Conservation (phyloP, 2,888 invertebrate genomes). For the Leptinotarsa juncta region DNA sequence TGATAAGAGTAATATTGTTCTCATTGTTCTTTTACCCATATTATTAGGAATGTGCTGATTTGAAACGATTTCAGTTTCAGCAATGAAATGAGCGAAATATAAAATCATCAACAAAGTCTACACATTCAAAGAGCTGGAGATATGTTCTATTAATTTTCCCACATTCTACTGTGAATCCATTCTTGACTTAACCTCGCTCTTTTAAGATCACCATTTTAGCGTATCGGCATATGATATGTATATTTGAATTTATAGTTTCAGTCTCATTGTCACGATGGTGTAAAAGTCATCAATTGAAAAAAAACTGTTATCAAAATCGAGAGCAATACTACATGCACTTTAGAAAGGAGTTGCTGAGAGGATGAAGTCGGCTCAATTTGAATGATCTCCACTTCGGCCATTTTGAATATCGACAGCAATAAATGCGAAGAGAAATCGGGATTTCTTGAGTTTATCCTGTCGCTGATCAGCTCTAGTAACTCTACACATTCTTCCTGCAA, state of each 20-base stretch:
- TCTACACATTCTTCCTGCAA: conserved; percentile 87
- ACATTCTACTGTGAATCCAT: too few species aligned
- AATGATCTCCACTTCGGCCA: conserved; percentile 90
- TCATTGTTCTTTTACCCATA: too few species aligned
- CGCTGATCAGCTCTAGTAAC: conserved; percentile 82
- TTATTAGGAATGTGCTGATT: too few species aligned
- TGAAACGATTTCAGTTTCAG: too few species aligned
- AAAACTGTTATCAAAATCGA: conserved; percentile 47
- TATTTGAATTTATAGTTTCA: conserved; percentile 43
- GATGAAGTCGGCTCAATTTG: conserved; percentile 77
- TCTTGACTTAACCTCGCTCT: background rate
- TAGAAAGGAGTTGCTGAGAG: conserved; percentile 40
- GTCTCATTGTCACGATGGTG: conserved; percentile 62
- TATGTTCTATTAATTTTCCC: too few species aligned
- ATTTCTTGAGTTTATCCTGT: conserved; percentile 86
- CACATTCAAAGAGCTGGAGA: too few species aligned
- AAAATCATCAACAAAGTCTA: too few species aligned
- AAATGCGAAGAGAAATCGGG: conserved; percentile 88
- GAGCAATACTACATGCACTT: conserved; percentile 46
- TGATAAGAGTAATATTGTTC: too few species aligned
- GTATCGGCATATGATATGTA: conserved; percentile 47
- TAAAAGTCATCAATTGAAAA: conserved; percentile 39
- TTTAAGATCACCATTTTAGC: conserved; percentile 29
- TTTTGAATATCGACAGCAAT: conserved; percentile 89
- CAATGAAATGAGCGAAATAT: too few species aligned